phyloP scores from a whole-genome alignment of 2,113 vertebrate genomes.

The Campylomormyrus numenius region DNA sequence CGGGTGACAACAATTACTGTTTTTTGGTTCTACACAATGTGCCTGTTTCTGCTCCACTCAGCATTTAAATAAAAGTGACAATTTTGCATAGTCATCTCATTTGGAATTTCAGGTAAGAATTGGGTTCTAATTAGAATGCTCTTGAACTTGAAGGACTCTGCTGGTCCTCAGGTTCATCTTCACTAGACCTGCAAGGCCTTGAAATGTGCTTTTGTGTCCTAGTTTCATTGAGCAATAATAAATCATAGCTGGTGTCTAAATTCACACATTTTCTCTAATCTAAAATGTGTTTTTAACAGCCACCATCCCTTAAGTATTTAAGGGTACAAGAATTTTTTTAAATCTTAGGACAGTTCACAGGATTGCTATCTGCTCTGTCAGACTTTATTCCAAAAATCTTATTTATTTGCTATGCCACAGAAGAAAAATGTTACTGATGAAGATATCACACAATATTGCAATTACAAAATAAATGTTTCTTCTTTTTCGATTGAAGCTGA shows the following conservation, averaged over 20 bases:
- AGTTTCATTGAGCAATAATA: not conserved
- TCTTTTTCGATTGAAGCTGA: not conserved
- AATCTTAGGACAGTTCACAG: not conserved
- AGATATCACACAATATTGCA: not conserved
- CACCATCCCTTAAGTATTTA: not conserved
- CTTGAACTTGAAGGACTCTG: not conserved
- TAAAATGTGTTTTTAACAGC: not conserved
- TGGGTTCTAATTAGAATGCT: not conserved
- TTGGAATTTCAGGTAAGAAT: not conserved
- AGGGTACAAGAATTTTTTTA: not conserved
- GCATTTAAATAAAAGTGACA: not conserved
- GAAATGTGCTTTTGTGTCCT: not conserved
- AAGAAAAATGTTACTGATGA: not conserved
- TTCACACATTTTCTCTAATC: not conserved
- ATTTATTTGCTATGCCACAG: not conserved
- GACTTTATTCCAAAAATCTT: not conserved
- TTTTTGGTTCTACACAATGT: not conserved
- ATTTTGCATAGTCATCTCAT: not conserved
- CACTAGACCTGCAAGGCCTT: not conserved
- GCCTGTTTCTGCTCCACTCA: not conserved
- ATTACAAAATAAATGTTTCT: not conserved
- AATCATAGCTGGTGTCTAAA: not conserved
- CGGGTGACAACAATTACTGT: not conserved
- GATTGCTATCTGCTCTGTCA: not conserved
- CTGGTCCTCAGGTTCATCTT: not conserved